Evolutionary conservation across 2,888 invertebrate species (phyloP).

Genomic region (Frankliniella intonsa): DNA sequence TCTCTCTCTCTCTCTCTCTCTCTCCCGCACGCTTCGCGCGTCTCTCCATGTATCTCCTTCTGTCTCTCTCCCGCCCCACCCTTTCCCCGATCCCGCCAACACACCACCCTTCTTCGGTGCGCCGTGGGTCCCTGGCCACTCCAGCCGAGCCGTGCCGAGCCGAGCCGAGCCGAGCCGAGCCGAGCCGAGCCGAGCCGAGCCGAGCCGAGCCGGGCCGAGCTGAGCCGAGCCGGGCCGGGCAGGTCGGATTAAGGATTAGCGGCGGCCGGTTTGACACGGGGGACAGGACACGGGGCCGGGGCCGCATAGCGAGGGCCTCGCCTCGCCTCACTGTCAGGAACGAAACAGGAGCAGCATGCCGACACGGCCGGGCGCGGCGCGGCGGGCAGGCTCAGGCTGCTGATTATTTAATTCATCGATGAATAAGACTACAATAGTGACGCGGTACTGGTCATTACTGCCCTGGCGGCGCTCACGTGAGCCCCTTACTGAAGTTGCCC

Average conservation of each 20-base stretch:
- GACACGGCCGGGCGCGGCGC: too few relatives aligned
- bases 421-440: too few relatives aligned
- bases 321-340: neutral
- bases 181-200: neutral
- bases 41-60: neutral
- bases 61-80: conserved; percentile 29
- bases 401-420: too few relatives aligned
- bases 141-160: neutral
- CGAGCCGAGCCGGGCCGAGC: neutral
- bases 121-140: neutral
- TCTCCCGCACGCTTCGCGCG: conserved; percentile 27
- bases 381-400: too few relatives aligned
- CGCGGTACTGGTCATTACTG: too few relatives aligned
- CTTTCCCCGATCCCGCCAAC: conserved; percentile 30
- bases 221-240: neutral
- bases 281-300: too few relatives aligned
- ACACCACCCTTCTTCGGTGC: neutral
- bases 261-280: conserved; percentile 18
- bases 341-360: neutral
- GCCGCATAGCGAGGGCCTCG: neutral
- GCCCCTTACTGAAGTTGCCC: too few relatives aligned
- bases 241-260: conserved; percentile 16
- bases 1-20: conserved; percentile 31
- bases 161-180: neutral
- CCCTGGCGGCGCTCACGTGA: too few relatives aligned